Percentiles rank a stretch among this genome's conserved stretches.
Conservation (phyloP, 2,113 vertebrate genomes). For the Buteo buteo region DNA sequence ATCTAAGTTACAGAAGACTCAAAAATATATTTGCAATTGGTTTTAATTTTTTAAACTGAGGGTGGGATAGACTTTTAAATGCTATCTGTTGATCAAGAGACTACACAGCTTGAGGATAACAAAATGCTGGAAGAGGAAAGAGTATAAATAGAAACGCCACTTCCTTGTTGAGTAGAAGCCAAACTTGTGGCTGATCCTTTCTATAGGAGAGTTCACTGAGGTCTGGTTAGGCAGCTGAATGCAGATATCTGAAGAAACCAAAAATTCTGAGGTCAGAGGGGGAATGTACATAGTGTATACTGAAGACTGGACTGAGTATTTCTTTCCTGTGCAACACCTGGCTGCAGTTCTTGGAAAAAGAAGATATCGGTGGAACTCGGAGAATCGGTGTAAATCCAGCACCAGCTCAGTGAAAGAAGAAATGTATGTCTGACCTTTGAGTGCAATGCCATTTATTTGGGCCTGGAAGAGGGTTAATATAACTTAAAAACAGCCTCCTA, state of each 20-base stretch:
- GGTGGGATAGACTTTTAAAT: neutral
- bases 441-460: neutral
- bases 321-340: neutral
- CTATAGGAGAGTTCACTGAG: neutral
- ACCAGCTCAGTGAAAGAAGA: neutral
- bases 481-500: neutral
- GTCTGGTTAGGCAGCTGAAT: neutral
- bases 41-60: neutral
- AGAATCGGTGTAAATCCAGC: neutral
- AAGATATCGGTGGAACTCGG: neutral
- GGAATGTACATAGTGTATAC: neutral
- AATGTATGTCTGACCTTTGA: neutral
- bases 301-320: neutral
- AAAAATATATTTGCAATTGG: neutral
- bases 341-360: neutral
- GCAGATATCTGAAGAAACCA: neutral
- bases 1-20: neutral
- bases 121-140: conserved; percentile 57
- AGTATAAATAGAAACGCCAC: conserved; percentile 58
- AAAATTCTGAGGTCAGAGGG: neutral
- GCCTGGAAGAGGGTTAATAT: neutral
- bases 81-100: conserved; percentile 3
- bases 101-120: conserved; percentile 8
- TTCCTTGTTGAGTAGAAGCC: conserved; percentile 58
- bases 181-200: conserved; percentile 31